Base-by-base conservation (phyloP, 2,888 invertebrate genomes). In the Tetropium fuscum region DNA sequence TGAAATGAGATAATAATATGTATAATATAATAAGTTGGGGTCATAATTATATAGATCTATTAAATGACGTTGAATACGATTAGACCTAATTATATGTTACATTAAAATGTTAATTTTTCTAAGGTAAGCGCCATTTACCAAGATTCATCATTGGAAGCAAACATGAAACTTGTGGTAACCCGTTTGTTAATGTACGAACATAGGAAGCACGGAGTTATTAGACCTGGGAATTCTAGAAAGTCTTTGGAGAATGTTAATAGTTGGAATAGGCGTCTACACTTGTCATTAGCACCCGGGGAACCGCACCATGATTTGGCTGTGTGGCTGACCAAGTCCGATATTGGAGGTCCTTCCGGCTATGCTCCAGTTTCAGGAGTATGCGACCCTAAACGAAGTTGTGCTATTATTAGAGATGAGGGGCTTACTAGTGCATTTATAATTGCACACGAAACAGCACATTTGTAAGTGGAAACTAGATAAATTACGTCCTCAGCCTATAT, bases 301-400 rank as follows among this genome's bases (percentile, higher is more conserved):
- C 71, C 78, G 53, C 70, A 81, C 76, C 90, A 88, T 82, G 93
- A 93, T 71, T 85, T 90, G 0, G 89, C 91, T 0, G 84, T 93
- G 32, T 91, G 91, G 88, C 76, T 93, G 70, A 92, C 93, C 1
- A 83, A 91, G 58, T 79, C 84, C 5, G 87, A 90, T 59, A 86
- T 92, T 7, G 92, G 90, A 0, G 90, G 92, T 1, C 92, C 92
- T 0, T 92, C 93, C 16, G 92, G 92, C n/a, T 91, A 90, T 73
- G 91, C 91, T 19, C 90, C 91, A 0, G 90, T 92, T 1, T 88
- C 88, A 0, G 92, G 92, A 0, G 87, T 89, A 58, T 93, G 93
- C 76, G 87, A 91, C 62, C 86, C 87, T 0, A 82, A 85, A 30
- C 81, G 91, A 8, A 91, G 91, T 22, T 92, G 92, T 44, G 88